phyloP scores from a whole-genome alignment of 2,888 invertebrate genomes.

The Sabellastarte sp. region DNA sequence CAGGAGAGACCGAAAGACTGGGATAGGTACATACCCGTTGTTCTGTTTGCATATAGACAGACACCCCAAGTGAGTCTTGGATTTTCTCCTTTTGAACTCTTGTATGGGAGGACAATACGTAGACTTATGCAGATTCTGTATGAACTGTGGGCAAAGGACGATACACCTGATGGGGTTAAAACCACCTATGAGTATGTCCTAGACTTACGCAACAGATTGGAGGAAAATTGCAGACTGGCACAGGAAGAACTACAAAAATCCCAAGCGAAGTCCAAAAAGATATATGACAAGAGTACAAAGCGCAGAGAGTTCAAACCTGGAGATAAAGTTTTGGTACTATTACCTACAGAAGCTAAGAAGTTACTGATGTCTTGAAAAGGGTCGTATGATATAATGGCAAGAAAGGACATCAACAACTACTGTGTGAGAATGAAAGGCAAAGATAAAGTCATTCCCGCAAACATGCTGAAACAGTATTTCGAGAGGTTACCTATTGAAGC shows the following conservation, averaged over 20 bases:
- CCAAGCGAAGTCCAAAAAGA: background rate
- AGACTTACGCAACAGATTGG: background rate
- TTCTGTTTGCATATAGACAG: background rate
- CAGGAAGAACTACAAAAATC: background rate
- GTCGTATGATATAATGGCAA: background rate
- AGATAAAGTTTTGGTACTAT: background rate
- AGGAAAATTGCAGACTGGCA: background rate
- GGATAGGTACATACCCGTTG: background rate
- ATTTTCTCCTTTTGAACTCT: background rate
- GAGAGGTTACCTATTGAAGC: no score
- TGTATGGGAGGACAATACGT: background rate
- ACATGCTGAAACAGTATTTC: background rate
- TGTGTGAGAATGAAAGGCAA: background rate
- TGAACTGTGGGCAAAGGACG: background rate
- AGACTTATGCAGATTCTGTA: background rate
- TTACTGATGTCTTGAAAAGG: background rate
- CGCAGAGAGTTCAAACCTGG: background rate
- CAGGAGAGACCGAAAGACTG: background rate
- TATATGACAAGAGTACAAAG: background rate
- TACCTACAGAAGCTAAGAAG: background rate
- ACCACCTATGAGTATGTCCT: background rate
- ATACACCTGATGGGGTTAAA: background rate
- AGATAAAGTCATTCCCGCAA: background rate
- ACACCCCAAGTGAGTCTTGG: background rate
- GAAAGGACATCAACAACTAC: background rate